Evolutionary conservation across 2,797 vertebrate genomes (phyloP).

Genomic region (Neosalanx taihuensis): DNA sequence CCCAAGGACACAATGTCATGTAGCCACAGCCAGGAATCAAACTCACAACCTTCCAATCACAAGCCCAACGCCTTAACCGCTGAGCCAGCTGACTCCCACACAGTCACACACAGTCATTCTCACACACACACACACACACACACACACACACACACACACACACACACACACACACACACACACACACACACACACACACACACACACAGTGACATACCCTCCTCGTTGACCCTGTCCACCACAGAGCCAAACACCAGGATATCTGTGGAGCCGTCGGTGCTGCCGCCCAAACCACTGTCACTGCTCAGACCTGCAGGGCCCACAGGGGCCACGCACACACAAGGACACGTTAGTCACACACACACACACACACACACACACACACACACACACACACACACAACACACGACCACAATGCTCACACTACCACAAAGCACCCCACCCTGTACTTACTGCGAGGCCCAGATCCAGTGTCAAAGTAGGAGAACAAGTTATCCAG

Average conservation of each 20-base stretch:
- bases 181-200: neutral
- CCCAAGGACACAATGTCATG: no score
- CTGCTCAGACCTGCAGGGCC: constrained; percentile 95
- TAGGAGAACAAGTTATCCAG: constrained; percentile 97
- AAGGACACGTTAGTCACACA: constrained; percentile 67
- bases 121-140: neutral
- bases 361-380: neutral
- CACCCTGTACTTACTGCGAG: constrained; percentile 85
- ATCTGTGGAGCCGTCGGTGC: constrained; percentile 93
- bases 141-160: neutral
- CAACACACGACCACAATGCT: neutral
- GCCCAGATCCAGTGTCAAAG: constrained; percentile 89
- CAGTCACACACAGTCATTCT: no score
- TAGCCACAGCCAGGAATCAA: no score
- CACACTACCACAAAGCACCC: neutral
- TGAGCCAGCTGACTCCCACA: no score
- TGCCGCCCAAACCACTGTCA: constrained; percentile 93
- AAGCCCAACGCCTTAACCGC: no score
- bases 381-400: neutral
- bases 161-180: neutral
- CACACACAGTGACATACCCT: constrained; percentile 91
- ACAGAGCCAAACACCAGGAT: constrained; percentile 88
- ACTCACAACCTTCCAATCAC: no score
- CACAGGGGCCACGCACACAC: constrained; percentile 29
- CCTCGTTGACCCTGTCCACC: constrained; percentile 93